Base-by-base conservation (phyloP, 2,113 vertebrate species). In the Ptilonorhynchus violaceus region DNA sequence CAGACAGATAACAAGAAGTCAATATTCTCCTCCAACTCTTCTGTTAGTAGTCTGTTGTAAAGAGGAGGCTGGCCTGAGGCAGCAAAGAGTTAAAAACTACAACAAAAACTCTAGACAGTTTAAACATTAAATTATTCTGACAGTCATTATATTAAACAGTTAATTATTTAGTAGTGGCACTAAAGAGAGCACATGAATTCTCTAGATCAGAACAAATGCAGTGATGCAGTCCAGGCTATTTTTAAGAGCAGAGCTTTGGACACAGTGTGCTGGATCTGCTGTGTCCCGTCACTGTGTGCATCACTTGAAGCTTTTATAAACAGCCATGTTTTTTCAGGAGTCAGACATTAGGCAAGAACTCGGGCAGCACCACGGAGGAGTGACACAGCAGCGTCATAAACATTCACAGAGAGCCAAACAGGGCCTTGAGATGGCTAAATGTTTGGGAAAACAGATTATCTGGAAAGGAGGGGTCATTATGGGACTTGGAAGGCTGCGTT, bases 401-500 rank as follows among this genome's bases (percentile, higher is more conserved):
- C 92, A 94, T 75, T 92, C 8, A 23, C 66, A 92, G 96, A 93
- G 97, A 75, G 91, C 94, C 95, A 97, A 93, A 42, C 74, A 94
- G 85, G 93, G 89, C 83, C 88, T 78, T 77, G 86, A 84, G 89
- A 96, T 66, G 3, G 85, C 58, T 37, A 49, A 90, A 96, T 82
- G 89, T 97, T 98, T 98, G 97, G 97, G 98, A 99, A 98, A 98
- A 96, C 96, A 97, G 78, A 85, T 97, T 96, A 97, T n/a, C 83
- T 97, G 97, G 97, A 72, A 93, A 96, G 94, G 93, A 97, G 8
- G 64, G 39, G 56, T 62, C 93, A 46, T 89, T 92, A 93, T 5
- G 9, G 75, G 59, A 30, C 76, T 93, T 91, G 88, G 93, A 95
- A 85, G 42, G 76, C 74, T 89, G 66, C 6, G 8, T 8, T 75